Conservation (phyloP, 2,888 invertebrate genomes). For the Lycophotia porphyrea region DNA sequence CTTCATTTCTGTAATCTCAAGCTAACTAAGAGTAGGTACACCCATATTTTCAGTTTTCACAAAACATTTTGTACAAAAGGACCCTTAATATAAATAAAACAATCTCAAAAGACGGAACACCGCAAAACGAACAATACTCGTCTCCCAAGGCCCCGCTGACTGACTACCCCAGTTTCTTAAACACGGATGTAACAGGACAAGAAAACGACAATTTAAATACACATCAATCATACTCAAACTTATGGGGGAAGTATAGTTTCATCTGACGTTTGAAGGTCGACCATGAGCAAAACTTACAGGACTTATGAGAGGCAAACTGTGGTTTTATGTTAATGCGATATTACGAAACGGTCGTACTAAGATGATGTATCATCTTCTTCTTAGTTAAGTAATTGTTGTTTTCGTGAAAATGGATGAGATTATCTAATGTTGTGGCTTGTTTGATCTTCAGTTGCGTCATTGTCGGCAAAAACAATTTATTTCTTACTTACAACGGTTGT, state of each 20-base stretch:
- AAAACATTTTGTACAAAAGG: not conserved
- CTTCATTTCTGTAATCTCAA: not conserved
- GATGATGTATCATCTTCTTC: slow-evolving; percentile 42
- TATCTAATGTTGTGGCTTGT: slow-evolving; percentile 44
- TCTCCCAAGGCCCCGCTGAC: slow-evolving; percentile 38
- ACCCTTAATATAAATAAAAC: slow-evolving; percentile 35
- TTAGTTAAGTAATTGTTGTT: slow-evolving; percentile 57
- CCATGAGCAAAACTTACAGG: slow-evolving; percentile 4
- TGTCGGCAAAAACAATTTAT: slow-evolving; percentile 42
- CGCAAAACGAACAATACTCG: slow-evolving; percentile 8
- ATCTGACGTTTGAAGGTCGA: slow-evolving; percentile 34
- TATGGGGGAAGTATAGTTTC: slow-evolving; percentile 31
- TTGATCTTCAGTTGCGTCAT: slow-evolving; percentile 52
- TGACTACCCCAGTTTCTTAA: slow-evolving; percentile 40
- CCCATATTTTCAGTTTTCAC: not conserved
- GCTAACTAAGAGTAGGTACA: not conserved
- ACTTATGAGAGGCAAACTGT: not conserved
- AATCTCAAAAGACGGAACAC: slow-evolving; percentile 31
- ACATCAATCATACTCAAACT: slow-evolving; percentile 52
- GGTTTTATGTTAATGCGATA: slow-evolving; percentile 20
- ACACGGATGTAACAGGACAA: slow-evolving; percentile 33
- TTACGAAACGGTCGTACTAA: slow-evolving; percentile 20
- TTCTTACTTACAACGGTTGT: slow-evolving; percentile 6
- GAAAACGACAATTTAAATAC: slow-evolving; percentile 51
- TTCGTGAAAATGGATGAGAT: slow-evolving; percentile 51